A percentile compares a stretch with the other conserved stretches of the same genome.
These are phyloP conservation scores for Melikaiella ostensackeni DNA, from an alignment of 2,888 invertebrate species.

Conservation along the genomic window DNA sequence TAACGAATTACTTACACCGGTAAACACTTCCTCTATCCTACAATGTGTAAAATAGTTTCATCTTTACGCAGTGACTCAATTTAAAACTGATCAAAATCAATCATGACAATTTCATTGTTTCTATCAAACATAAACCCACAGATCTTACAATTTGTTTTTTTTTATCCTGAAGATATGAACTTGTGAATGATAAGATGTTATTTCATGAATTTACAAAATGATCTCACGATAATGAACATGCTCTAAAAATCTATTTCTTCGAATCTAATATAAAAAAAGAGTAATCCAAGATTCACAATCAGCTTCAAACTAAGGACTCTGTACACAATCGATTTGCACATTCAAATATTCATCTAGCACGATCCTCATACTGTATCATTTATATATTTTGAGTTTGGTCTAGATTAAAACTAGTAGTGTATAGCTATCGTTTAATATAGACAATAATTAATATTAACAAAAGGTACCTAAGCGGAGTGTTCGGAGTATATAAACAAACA, in stretches of 20 bases:
- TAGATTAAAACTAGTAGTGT: constrained; percentile 71
- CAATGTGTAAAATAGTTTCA: constrained; percentile 55
- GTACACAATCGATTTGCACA: constrained; percentile 61
- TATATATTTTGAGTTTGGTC: constrained; percentile 59
- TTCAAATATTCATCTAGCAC: constrained; percentile 65
- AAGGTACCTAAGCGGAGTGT: constrained; percentile 66
- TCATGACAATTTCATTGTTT: neutral
- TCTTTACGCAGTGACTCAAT: constrained; percentile 52
- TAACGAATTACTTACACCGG: constrained; percentile 40
- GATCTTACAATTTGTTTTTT: neutral
- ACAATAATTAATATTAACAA: constrained; percentile 59
- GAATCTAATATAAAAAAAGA: neutral
- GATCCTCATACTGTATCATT: constrained; percentile 62
- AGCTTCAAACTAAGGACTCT: constrained; percentile 63
- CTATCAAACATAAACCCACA: neutral
- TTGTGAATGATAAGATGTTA: neutral
- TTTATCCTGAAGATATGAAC: neutral
- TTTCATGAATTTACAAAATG: constrained; percentile 24
- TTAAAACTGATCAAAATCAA: constrained; percentile 55
- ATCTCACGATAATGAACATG: constrained; percentile 14
- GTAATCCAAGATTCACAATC: constrained; percentile 16
- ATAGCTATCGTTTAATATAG: constrained; percentile 62
- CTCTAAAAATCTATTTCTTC: neutral
- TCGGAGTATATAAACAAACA: constrained; percentile 58
- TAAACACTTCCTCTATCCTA: constrained; percentile 43